phyloP scores from a whole-genome alignment of 2,888 invertebrate genomes.

The Baronia brevicornis region DNA sequence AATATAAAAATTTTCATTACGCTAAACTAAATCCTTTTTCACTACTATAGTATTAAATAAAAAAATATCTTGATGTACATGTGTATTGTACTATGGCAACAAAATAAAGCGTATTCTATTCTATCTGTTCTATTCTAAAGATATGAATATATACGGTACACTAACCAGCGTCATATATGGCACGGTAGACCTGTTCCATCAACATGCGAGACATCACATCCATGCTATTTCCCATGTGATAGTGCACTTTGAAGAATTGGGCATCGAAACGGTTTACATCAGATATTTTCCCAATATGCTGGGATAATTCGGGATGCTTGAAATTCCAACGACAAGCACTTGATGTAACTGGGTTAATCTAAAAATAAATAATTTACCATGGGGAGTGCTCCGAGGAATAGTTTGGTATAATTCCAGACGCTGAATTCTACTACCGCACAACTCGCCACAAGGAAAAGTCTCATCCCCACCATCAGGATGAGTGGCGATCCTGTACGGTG shows the following conservation, averaged over 20 bases:
- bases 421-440: too few species aligned
- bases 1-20: not conserved
- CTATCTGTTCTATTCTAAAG: too few species aligned
- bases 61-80: too few species aligned
- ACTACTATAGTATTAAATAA: too few species aligned
- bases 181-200: conserved; percentile 80
- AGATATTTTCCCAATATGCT: conserved; percentile 75
- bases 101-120: too few species aligned
- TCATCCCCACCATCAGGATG: too few species aligned
- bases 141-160: too few species aligned
- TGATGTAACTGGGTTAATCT: conserved; percentile 74
- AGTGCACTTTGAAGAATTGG: conserved; percentile 77
- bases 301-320: conserved; percentile 75
- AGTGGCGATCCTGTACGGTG: too few species aligned
- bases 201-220: conserved; percentile 81
- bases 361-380: not conserved
- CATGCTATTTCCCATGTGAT: conserved; percentile 72
- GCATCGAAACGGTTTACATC: conserved; percentile 78
- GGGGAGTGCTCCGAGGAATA: not conserved
- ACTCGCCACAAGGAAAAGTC: too few species aligned
- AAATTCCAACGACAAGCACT: conserved; percentile 78
- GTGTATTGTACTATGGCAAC: too few species aligned
- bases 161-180: conserved; percentile 78
- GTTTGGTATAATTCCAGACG: too few species aligned
- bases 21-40: too few species aligned